Conservation (phyloP, 2,888 invertebrate genomes). For the Neria commutata region DNA sequence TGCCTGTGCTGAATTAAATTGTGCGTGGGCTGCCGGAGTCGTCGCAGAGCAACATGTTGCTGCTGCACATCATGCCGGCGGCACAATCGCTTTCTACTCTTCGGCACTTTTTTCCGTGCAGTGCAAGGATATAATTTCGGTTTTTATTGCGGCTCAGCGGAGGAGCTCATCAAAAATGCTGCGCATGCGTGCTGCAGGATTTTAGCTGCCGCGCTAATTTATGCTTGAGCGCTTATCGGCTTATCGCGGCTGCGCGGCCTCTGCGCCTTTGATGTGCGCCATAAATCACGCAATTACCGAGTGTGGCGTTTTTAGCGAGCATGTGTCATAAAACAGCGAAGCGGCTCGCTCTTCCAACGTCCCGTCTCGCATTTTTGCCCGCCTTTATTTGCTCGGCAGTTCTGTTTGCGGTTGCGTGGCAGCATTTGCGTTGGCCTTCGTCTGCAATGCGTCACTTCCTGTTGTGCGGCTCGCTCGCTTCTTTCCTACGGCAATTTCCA, state of each 20-base stretch:
- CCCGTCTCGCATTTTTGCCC: too few species aligned
- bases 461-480: too few species aligned
- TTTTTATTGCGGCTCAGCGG: conserved; percentile 46
- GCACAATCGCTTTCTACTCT: too few species aligned
- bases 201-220: conserved; percentile 21
- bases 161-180: conserved; percentile 34
- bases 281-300: conserved; percentile 25
- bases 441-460: too few species aligned
- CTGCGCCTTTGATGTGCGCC: conserved; percentile 16
- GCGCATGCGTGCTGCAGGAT: conserved; percentile 29
- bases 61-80: too few species aligned
- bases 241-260: conserved; percentile 7
- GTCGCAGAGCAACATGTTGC: neutral
- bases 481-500: too few species aligned
- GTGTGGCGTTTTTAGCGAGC: too few species aligned
- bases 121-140: conserved; percentile 49
- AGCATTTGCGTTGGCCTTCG: too few species aligned
- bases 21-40: conserved; percentile 45
- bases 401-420: too few species aligned
- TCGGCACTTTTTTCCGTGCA: neutral
- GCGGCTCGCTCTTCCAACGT: neutral
- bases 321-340: conserved; percentile 8
- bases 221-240: neutral
- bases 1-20: conserved; percentile 53
- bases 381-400: too few species aligned